These are phyloP conservation scores for Lasioglossum lativentre DNA, from an alignment of 2,888 invertebrate species.

Conservation along the genomic window DNA sequence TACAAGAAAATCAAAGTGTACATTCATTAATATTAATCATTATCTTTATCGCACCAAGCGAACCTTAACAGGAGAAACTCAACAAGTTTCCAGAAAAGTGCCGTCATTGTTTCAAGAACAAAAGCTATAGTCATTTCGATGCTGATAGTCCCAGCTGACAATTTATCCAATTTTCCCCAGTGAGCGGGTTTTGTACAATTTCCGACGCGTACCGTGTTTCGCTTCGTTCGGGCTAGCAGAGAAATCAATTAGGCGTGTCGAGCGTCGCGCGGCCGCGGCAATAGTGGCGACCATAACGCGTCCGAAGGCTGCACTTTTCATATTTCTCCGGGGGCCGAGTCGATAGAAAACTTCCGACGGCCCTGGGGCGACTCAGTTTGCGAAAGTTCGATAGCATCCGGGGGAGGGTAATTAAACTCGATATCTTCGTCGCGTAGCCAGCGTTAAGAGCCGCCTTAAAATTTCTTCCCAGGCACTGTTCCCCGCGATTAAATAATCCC, in stretches of 20 bases:
- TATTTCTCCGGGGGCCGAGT: background rate
- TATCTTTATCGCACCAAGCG: background rate
- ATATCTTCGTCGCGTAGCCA: background rate
- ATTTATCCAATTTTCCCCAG: background rate
- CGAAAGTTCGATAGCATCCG: slow-evolving; percentile 1
- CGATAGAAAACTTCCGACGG: background rate
- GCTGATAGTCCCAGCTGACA: background rate
- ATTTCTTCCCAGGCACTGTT: slow-evolving; percentile 7
- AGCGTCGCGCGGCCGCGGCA: background rate
- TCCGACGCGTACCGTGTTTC: background rate
- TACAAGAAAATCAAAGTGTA: background rate
- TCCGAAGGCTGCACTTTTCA: background rate
- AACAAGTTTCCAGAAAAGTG: background rate
- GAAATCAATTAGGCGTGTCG: slow-evolving; percentile 5
- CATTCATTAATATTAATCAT: background rate
- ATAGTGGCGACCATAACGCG: background rate
- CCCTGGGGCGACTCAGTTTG: background rate
- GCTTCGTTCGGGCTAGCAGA: background rate
- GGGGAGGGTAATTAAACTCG: background rate
- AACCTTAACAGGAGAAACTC: background rate
- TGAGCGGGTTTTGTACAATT: background rate
- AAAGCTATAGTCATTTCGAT: background rate
- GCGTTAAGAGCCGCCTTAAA: background rate
- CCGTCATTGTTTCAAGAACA: background rate
- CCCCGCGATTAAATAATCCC: background rate